Evolutionary conservation across 2,797 vertebrate genomes (phyloP).

Genomic region (Notolabrus celidotus): DNA sequence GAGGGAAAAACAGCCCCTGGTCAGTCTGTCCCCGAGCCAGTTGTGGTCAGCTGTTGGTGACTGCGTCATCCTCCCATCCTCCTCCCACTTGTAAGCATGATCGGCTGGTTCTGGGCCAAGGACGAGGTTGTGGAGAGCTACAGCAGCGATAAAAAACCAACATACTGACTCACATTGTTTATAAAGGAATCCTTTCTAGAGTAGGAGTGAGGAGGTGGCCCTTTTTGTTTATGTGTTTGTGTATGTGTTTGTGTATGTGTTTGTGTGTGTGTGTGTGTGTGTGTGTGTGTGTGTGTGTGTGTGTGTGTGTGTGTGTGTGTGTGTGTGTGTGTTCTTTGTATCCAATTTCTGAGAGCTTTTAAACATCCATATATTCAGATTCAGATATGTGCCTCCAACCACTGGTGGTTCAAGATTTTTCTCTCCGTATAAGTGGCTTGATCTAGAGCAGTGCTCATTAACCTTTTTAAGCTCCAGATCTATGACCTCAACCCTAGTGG

Average conservation of each 20-base stretch:
- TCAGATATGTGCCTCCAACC: slow-evolving; percentile 62
- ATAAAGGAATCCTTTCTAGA: slow-evolving; percentile 73
- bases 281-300: slow-evolving; percentile 52
- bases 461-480: too few relatives aligned
- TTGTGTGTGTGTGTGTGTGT: slow-evolving; percentile 49
- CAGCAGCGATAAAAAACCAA: slow-evolving; percentile 71
- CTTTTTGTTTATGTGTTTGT: slow-evolving; percentile 73
- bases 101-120: slow-evolving; percentile 74
- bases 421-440: slow-evolving; percentile 62
- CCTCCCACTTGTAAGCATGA: slow-evolving; percentile 56
- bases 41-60: slow-evolving; percentile 70
- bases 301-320: slow-evolving; percentile 48
- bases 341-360: slow-evolving; percentile 74
- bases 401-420: too few relatives aligned
- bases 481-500: too few relatives aligned
- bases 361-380: slow-evolving; percentile 74
- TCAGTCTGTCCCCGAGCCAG: slow-evolving; percentile 63
- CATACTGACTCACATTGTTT: slow-evolving; percentile 78
- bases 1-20: slow-evolving; percentile 68
- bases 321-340: slow-evolving; percentile 50
- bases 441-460: too few relatives aligned
- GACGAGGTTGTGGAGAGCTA: slow-evolving; percentile 69
- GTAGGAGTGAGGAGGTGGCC: slow-evolving; percentile 84
- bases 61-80: slow-evolving; percentile 53
- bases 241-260: slow-evolving; percentile 44